A percentile compares a stretch with the other conserved stretches of the same genome.
Conservation (phyloP, 1,140 invertebrate species). For the Drosophila orena region DNA sequence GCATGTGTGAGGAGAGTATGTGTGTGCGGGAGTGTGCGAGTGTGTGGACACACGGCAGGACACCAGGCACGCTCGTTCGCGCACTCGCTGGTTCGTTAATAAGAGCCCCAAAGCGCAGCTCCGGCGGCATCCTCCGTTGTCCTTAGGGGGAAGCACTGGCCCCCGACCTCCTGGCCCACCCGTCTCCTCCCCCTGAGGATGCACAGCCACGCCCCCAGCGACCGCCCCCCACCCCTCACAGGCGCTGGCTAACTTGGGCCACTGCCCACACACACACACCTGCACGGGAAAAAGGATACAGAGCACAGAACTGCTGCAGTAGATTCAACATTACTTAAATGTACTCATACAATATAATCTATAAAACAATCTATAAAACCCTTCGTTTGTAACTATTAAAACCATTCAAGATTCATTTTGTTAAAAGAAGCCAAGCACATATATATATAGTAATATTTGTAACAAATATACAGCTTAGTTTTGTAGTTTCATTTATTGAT, state of each 20-base stretch:
- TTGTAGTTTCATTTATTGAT: too few relatives aligned
- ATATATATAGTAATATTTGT: too few relatives aligned
- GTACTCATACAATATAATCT: too few relatives aligned
- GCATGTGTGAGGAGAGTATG: slow-evolving; percentile 5
- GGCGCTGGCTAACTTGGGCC: slow-evolving; percentile 69
- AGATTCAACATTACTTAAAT: neutral
- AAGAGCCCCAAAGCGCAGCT: slow-evolving; percentile 64
- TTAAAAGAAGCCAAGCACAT: too few relatives aligned
- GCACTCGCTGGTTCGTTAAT: slow-evolving; percentile 79
- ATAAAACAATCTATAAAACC: too few relatives aligned
- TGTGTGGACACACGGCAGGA: slow-evolving; percentile 43
- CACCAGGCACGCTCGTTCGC: slow-evolving; percentile 67
- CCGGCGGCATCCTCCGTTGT: slow-evolving; percentile 15
- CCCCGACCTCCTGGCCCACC: neutral
- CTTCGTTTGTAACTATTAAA: neutral
- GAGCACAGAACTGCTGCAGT: neutral
- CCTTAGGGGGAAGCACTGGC: slow-evolving; percentile 11
- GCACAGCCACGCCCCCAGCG: neutral
- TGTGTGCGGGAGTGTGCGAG: slow-evolving; percentile 18
- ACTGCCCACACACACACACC: slow-evolving; percentile 73
- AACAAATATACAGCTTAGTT: too few relatives aligned
- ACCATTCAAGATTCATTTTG: too few relatives aligned
- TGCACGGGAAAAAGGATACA: slow-evolving; percentile 1
- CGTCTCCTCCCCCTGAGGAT: neutral
- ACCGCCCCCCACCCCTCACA: neutral